Evolutionary conservation across 2,797 vertebrate genomes (phyloP), one percentile per base, ranked within the genome.

Genomic region (Gila robusta): DNA sequence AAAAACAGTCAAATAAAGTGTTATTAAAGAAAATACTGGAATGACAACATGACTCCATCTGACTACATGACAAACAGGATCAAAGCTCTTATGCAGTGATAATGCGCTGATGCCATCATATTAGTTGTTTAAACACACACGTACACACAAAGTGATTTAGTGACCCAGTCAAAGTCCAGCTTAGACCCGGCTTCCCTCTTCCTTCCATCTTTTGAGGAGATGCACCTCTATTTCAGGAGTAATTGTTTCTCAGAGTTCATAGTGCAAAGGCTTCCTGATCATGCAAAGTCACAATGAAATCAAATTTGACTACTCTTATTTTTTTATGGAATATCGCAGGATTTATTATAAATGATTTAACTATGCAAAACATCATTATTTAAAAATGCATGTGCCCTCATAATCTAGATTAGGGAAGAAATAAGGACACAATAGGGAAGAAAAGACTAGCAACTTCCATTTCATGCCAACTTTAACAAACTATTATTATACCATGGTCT

Each of bases 131-230:
- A 26, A 72, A 74, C 11, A 32, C 12, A 59, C 66, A 64, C 9
- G 14, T 14, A 59, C 56, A 41, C 35, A 81, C 56, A 5, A 17
- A 39, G 47, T 87, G 44, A 44, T 35, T 79, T 16, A 47, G 26
- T 44, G 77, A 7, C 47, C 73, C 12, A 41, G 41, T 54, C 39
- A 39, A 39, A 4, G 28, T 28, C 26, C 81, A 49, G 7, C 11
- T 70, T 56, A 32, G 4, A 32, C 39, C 67, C 28, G 26, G 81
- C 86, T 88, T 88, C 84, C 87, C 47, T 49, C 47, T 49, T 81
- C 47, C 52, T 82, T 83, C 59, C 64, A 41, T 77, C 32, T 79
- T 78, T 79, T 67, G 52, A 66, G 49, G 62, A 35, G 26, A 70
- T 35, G 4, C 64, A 44, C 21, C 37, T 79, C 66, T 79, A 76